phyloP scores from a whole-genome alignment of 2,113 vertebrate genomes.

The Dicrurus megarhynchus region DNA sequence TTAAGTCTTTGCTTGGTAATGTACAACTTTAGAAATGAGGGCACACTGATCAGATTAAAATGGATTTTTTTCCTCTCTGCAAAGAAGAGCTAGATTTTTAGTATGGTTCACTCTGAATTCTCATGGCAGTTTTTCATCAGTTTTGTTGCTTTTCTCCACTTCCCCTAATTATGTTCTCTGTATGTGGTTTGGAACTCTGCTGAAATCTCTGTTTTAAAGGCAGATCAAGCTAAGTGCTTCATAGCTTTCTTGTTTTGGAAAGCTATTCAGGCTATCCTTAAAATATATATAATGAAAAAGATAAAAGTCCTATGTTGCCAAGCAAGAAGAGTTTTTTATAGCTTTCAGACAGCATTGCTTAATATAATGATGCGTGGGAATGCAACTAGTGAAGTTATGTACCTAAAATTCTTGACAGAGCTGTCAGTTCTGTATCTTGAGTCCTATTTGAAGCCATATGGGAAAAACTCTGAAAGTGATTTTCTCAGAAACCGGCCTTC shows the following conservation, averaged over 20 bases:
- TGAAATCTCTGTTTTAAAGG: not conserved
- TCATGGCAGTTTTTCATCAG: not conserved
- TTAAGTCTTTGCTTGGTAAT: not conserved
- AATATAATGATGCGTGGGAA: conserved; percentile 48
- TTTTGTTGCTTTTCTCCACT: not conserved
- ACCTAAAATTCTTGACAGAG: conserved; percentile 24
- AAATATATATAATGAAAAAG: not conserved
- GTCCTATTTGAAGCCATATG: conserved; percentile 22
- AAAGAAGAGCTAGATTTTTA: not conserved
- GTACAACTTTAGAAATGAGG: not conserved
- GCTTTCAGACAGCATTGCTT: conserved; percentile 23
- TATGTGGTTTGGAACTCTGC: not conserved
- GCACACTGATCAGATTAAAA: not conserved
- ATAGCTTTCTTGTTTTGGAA: not conserved
- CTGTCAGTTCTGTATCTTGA: conserved; percentile 28
- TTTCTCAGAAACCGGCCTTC: not conserved
- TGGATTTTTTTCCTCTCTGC: not conserved
- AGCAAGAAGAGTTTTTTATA: conserved; percentile 28
- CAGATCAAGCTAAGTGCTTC: not conserved
- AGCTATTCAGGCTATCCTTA: not conserved
- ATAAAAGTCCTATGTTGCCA: not conserved
- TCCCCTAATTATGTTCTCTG: not conserved
- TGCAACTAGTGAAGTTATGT: not conserved
- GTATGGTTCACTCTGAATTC: not conserved
- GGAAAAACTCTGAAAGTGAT: not conserved